Percentiles rank a stretch among this genome's conserved stretches.
These are phyloP conservation scores for Rotaria magnacalcarata DNA, from an alignment of 2,888 invertebrate species.

Conservation along the genomic window DNA sequence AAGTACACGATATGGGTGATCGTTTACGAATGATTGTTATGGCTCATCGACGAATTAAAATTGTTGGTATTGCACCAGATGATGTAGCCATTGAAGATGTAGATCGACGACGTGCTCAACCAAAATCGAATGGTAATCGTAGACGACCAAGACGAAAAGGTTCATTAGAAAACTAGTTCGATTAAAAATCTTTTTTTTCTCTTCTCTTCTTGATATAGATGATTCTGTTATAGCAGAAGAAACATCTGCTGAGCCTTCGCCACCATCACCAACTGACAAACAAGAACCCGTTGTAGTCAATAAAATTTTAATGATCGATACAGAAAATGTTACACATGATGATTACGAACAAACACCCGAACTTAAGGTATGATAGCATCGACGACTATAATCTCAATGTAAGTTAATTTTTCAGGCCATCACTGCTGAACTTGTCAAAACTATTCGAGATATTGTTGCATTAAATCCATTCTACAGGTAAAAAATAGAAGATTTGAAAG, in stretches of 20 bases:
- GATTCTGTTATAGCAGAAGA: not conserved
- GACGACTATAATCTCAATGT: too few relatives aligned
- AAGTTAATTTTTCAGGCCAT: constrained; percentile 66
- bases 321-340: constrained; percentile 82
- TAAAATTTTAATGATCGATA: constrained; percentile 75
- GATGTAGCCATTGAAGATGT: not conserved
- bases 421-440: constrained; percentile 92
- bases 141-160: constrained; percentile 9
- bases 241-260: not conserved
- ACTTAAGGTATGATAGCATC: constrained; percentile 69
- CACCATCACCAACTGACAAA: not conserved
- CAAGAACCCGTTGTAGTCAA: constrained; percentile 46
- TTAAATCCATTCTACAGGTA: constrained; percentile 82
- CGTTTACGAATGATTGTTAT: constrained; percentile 83
- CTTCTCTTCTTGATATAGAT: not conserved
- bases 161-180: not conserved
- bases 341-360: constrained; percentile 85
- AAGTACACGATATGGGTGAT: constrained; percentile 88
- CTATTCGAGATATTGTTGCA: constrained; percentile 88
- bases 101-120: not conserved
- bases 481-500: constrained; percentile 34
- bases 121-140: not conserved
- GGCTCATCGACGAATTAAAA: constrained; percentile 72
- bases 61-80: constrained; percentile 32
- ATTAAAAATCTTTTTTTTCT: too few relatives aligned